Percentiles rank a stretch among this genome's conserved stretches.
These are phyloP conservation scores for Idaea dimidiata DNA, from an alignment of 2,888 invertebrate genomes.

Conservation along the genomic window DNA sequence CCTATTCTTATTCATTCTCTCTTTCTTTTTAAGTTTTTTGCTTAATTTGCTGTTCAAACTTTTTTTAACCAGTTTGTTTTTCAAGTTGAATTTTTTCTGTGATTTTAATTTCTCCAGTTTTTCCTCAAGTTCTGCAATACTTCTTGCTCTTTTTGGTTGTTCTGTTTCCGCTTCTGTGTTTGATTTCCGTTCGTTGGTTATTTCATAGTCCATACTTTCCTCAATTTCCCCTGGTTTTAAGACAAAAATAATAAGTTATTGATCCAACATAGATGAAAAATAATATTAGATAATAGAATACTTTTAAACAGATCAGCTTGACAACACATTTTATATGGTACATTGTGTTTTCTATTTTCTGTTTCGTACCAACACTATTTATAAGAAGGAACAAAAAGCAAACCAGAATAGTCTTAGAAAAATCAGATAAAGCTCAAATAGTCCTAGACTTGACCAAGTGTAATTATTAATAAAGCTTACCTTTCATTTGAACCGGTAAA, in stretches of 20 bases:
- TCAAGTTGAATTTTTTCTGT: constrained; percentile 82
- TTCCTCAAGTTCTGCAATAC: constrained; percentile 83
- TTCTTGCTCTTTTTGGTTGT: constrained; percentile 76
- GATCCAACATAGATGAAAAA: no score
- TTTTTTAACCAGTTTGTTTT: constrained; percentile 84
- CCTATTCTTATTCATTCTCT: constrained; percentile 62
- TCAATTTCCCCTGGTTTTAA: constrained; percentile 54
- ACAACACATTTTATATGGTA: no score
- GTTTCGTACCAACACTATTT: no score
- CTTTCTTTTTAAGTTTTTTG: constrained; percentile 83
- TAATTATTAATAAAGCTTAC: constrained; percentile 39
- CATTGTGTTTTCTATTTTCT: no score
- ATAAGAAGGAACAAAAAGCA: no score
- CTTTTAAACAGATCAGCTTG: no score
- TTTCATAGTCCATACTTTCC: constrained; percentile 60
- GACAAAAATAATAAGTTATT: no score
- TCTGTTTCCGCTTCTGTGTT: constrained; percentile 47
- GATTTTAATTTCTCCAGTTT: constrained; percentile 83
- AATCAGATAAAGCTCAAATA: background rate
- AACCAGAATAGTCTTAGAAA: constrained; percentile 1
- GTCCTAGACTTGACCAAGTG: background rate
- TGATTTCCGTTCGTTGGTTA: constrained; percentile 42
- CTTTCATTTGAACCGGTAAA: constrained; percentile 71
- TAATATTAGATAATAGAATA: no score
- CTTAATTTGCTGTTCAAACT: constrained; percentile 84